Evolutionary conservation across 2,888 invertebrate genomes (phyloP).

Genomic region (Metopia argyrocephala): DNA sequence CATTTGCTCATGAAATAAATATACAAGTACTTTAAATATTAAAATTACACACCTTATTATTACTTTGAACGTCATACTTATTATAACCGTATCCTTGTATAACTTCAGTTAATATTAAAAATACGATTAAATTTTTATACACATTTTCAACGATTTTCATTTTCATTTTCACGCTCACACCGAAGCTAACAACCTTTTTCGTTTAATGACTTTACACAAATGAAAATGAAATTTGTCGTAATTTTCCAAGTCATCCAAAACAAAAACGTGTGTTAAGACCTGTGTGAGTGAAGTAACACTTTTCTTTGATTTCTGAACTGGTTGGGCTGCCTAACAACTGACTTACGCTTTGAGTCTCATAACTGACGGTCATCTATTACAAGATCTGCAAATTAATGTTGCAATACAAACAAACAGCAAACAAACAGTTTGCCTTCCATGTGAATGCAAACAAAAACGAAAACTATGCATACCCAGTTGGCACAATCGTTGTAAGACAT

Average conservation of each 20-base stretch:
- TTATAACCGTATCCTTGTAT: slow-evolving; percentile 43
- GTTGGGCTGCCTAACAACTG: slow-evolving; percentile 42
- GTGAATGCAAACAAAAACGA: slow-evolving; percentile 18
- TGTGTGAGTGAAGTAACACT: neutral
- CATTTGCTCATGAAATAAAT: no score
- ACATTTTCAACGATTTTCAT: slow-evolving; percentile 49
- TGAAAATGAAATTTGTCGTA: slow-evolving; percentile 66
- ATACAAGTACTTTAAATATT: no score
- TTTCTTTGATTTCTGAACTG: slow-evolving; percentile 34
- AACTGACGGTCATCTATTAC: slow-evolving; percentile 30
- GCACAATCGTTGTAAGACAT: no score
- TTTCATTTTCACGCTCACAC: neutral
- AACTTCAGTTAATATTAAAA: neutral
- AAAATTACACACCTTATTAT: slow-evolving; percentile 45
- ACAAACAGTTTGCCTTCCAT: slow-evolving; percentile 19
- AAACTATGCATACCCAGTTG: no score
- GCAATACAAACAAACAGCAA: neutral
- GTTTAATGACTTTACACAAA: slow-evolving; percentile 55
- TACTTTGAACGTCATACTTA: slow-evolving; percentile 29
- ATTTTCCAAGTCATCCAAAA: slow-evolving; percentile 54
- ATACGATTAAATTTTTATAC: slow-evolving; percentile 23
- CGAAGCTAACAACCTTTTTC: slow-evolving; percentile 55
- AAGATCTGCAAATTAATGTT: slow-evolving; percentile 27
- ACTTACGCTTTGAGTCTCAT: slow-evolving; percentile 32
- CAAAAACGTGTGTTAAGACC: slow-evolving; percentile 12